Evolutionary conservation across 2,113 vertebrate species (phyloP), one percentile per base, ranked within the genome.

Genomic region (Embiotoca jacksoni): DNA sequence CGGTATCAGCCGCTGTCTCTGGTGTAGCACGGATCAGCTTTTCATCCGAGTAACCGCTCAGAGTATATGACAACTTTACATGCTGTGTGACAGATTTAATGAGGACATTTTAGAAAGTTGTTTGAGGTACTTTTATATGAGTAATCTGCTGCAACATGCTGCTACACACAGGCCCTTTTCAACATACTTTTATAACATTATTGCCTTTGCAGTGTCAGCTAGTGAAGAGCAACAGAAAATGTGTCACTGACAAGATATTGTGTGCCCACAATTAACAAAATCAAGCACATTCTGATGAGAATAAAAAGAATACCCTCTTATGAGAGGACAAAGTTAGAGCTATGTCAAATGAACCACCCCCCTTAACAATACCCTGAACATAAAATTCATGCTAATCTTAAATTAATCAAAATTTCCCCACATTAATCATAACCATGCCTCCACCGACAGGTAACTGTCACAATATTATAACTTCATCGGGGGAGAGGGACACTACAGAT

Each of bases 1-100:
- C 41, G 61, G 11, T 15, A 58, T 69, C 39, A 79, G 74, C 73
- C 79, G 78, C 59, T 83, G 62, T 70, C 64, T 50, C 47, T 54
- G 41, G 68, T 73, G 58, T 35, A 30, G 72, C 75, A 41, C 9
- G 49, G 60, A 76, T 78, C 31, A 53, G 37, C 16, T 55, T 80
- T 65, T 54, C 16, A 77, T 71, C 32, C 32, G 32, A 55, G 44
- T 30, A 30, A 59, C 53, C 4, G 6, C 75, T 64, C 62, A 55
- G 32, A 58, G 52, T 64, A 52, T 72, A 7, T 14, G 37, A 72
- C 4, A 2, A 68, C 39, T 75, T 71, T 11, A 70, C 15, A 41
- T 39, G 37, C 41, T 8, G 54, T 59, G 23, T 15, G 32, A 70
- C 53, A 55, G 49, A 52, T 56, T 70, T 44, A 50, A 56, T 31